Percentiles rank a stretch among this genome's conserved stretches.
phyloP scores from a whole-genome alignment of 2,113 vertebrate genomes.

The Sylvietta virens region DNA sequence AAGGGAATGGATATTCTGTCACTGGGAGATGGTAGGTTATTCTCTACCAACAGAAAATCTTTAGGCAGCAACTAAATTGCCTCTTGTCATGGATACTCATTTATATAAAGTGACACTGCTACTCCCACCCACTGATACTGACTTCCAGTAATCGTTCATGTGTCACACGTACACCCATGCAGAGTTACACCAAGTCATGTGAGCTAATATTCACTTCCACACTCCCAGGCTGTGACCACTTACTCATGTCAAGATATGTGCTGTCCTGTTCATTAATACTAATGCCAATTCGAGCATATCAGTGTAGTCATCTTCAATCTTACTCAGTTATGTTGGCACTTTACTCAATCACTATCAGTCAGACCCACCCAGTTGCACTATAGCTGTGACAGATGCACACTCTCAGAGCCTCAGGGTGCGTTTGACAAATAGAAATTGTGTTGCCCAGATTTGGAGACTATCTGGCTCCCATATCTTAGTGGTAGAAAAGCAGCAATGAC shows the following conservation, averaged over 20 bases:
- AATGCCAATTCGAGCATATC: conserved; percentile 50
- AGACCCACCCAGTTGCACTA: conserved; percentile 31
- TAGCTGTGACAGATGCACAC: background rate
- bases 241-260: conserved; percentile 49
- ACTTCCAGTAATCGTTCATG: conserved; percentile 34
- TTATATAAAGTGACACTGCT: conserved; percentile 41
- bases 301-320: conserved; percentile 36
- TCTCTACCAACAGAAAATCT: conserved; percentile 27
- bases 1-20: background rate
- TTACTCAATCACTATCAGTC: conserved; percentile 39
- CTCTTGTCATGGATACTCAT: conserved; percentile 22
- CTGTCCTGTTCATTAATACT: conserved; percentile 59
- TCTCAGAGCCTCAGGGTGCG: background rate
- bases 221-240: conserved; percentile 20
- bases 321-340: conserved; percentile 34
- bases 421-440: background rate
- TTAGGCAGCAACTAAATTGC: conserved; percentile 23
- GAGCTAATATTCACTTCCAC: conserved; percentile 30
- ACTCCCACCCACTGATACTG: conserved; percentile 26
- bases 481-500: background rate
- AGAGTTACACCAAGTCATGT: background rate
- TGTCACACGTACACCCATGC: background rate
- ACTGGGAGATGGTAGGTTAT: background rate
- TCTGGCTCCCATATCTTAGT: background rate
- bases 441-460: background rate